Evolutionary conservation across 2,113 vertebrate genomes (phyloP).

Genomic region (Phocoena sinus): DNA sequence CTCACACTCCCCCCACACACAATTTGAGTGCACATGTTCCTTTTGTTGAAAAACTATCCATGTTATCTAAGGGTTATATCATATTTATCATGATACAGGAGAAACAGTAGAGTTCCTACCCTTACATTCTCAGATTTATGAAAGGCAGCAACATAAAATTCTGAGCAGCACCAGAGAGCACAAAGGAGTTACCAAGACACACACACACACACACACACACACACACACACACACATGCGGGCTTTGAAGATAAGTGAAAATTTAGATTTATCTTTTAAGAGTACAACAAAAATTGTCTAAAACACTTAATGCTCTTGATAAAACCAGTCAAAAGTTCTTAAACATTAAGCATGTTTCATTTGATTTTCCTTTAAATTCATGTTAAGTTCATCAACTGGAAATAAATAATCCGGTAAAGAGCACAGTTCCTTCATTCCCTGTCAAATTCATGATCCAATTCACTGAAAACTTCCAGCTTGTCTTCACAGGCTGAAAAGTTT

Average conservation of each 20-base stretch:
- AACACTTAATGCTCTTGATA: not conserved
- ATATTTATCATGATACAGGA: not conserved
- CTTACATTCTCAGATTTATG: not conserved
- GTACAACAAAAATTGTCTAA: not conserved
- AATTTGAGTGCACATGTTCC: not conserved
- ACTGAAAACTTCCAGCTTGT: not conserved
- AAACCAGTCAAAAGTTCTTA: not conserved
- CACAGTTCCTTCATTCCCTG: not conserved
- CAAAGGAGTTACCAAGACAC: not conserved
- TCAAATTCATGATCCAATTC: not conserved
- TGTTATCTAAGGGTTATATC: not conserved
- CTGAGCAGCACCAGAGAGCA: not conserved
- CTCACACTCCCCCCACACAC: too few species aligned
- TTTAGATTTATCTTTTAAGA: not conserved
- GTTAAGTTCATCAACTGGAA: conserved; percentile 26
- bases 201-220: too few species aligned
- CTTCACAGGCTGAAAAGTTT: not conserved
- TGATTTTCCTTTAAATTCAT: conserved; percentile 18
- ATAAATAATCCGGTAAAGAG: conserved; percentile 22
- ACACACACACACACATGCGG: not conserved
- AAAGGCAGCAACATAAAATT: not conserved
- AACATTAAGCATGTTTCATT: not conserved
- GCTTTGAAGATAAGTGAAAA: not conserved
- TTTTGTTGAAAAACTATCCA: not conserved
- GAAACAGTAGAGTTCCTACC: not conserved